Percentiles rank a stretch among this genome's conserved stretches.
Conservation (phyloP, 2,888 invertebrate genomes). For the Colostygia pectinataria region DNA sequence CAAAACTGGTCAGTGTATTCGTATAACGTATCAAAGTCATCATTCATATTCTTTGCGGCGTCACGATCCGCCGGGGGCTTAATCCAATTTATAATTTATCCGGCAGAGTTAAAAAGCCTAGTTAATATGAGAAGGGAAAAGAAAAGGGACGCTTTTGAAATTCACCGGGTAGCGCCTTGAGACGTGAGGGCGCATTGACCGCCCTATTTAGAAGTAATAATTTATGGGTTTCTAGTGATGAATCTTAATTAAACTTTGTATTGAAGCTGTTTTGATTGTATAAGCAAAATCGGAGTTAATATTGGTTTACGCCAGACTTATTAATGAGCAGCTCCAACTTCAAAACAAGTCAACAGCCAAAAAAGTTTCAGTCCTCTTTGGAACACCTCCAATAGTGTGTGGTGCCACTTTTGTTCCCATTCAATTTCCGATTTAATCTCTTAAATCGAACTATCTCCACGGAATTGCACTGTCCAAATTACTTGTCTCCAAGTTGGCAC, state of each 20-base stretch:
- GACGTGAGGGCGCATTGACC: slow-evolving; percentile 74
- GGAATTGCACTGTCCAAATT: slow-evolving; percentile 33
- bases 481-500: slow-evolving; percentile 41
- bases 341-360: slow-evolving; percentile 20
- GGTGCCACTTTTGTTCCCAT: slow-evolving; percentile 31
- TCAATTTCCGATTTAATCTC: slow-evolving; percentile 34
- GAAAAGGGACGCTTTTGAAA: slow-evolving; percentile 53
- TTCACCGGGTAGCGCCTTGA: slow-evolving; percentile 55
- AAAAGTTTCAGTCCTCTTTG: slow-evolving; percentile 26
- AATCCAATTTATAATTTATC: slow-evolving; percentile 77
- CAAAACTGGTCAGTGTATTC: slow-evolving; percentile 38
- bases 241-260: slow-evolving; percentile 40
- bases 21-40: slow-evolving; percentile 56
- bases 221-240: slow-evolving; percentile 38
- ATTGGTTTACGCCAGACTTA: slow-evolving; percentile 7
- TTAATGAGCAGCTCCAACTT: slow-evolving; percentile 13
- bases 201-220: slow-evolving; percentile 63
- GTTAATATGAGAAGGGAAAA: slow-evolving; percentile 53
- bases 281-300: neutral
- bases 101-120: slow-evolving; percentile 65
- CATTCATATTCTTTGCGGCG: slow-evolving; percentile 77
- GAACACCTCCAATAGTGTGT: slow-evolving; percentile 31
- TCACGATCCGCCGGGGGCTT: slow-evolving; percentile 75
- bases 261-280: slow-evolving; percentile 12
- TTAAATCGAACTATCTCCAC: slow-evolving; percentile 29